These are phyloP conservation scores for Leucophenga maculata DNA, from an alignment of 2,888 invertebrate species.

Conservation along the genomic window DNA sequence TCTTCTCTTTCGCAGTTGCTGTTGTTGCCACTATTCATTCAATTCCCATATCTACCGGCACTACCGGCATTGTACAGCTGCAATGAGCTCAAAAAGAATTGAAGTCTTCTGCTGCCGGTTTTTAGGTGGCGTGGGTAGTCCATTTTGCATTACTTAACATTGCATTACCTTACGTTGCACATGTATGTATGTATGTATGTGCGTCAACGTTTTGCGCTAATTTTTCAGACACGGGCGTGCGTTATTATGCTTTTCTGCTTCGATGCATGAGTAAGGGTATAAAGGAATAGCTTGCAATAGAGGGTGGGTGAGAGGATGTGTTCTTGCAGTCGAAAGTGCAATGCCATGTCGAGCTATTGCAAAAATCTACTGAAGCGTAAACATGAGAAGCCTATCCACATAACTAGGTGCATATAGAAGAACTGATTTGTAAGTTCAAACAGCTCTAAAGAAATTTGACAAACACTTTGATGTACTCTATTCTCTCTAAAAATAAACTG, in stretches of 20 bases:
- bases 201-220: constrained; percentile 35
- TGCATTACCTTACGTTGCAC: neutral
- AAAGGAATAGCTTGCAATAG: constrained; percentile 14
- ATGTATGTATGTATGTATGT: neutral
- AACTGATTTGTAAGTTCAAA: too few species aligned
- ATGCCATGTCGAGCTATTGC: constrained; percentile 32
- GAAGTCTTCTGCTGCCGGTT: neutral
- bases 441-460: too few species aligned
- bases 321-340: constrained; percentile 2
- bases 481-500: too few species aligned
- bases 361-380: constrained; percentile 57
- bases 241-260: constrained; percentile 9
- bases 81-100: neutral
- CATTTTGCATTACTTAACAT: constrained; percentile 4
- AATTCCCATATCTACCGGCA: neutral
- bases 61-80: neutral
- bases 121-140: neutral
- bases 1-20: constrained; percentile 5
- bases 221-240: constrained; percentile 40
- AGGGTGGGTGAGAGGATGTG: neutral
- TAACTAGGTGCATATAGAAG: neutral
- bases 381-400: constrained; percentile 18
- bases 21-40: neutral
- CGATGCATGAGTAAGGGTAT: constrained; percentile 1
- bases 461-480: too few species aligned